Evolutionary conservation across 2,113 vertebrate genomes (phyloP).

Genomic region (Heptranchias perlo): DNA sequence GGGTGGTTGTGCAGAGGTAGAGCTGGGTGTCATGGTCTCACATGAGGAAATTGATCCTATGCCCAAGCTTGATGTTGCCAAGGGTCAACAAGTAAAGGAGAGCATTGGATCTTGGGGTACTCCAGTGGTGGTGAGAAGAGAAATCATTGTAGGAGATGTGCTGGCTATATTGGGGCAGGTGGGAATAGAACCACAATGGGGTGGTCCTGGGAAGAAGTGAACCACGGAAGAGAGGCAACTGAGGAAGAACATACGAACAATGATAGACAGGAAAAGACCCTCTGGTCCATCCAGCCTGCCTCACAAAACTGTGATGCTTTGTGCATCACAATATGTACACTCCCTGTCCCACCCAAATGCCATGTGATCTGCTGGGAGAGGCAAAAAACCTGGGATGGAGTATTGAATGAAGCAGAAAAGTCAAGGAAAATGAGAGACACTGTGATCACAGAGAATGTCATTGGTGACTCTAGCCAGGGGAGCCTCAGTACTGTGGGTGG

Average conservation of each 20-base stretch:
- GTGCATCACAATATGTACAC: neutral
- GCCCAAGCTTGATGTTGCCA: neutral
- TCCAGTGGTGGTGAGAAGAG: neutral
- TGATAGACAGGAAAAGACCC: neutral
- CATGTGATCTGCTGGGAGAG: neutral
- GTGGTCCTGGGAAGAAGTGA: neutral
- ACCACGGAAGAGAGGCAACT: neutral
- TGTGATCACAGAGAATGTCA: neutral
- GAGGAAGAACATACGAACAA: neutral
- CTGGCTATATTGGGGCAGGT: too few relatives aligned
- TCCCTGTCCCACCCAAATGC: neutral
- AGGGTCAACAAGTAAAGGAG: neutral
- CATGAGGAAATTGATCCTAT: neutral
- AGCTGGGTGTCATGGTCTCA: neutral
- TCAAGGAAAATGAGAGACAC: neutral
- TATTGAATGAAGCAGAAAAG: neutral
- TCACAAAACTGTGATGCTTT: too few relatives aligned
- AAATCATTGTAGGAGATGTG: too few relatives aligned
- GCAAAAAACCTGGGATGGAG: neutral
- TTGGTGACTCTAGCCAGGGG: neutral
- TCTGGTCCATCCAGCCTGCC: neutral
- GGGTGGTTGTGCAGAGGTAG: neutral
- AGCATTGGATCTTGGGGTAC: neutral
- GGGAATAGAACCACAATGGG: neutral
- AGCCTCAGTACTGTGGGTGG: neutral